phyloP scores from a whole-genome alignment of 2,888 invertebrate genomes.

The Escarpia spicata region DNA sequence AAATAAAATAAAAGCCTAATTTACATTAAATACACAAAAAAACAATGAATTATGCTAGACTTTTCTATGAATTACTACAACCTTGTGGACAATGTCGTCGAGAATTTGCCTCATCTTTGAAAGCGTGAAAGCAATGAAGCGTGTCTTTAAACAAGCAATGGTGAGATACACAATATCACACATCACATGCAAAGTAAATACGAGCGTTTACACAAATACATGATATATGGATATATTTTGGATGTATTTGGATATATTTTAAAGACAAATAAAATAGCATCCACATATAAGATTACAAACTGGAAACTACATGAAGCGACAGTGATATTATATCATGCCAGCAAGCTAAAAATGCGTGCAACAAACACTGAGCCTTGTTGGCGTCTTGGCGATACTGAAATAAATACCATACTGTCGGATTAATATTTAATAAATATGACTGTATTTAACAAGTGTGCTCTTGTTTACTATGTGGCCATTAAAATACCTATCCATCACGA shows the following conservation, averaged over 20 bases:
- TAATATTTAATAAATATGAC: background rate
- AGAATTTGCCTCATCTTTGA: constrained; percentile 18
- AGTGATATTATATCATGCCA: background rate
- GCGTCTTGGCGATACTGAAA: background rate
- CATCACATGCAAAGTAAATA: background rate
- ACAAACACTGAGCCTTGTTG: constrained; percentile 3
- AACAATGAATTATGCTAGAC: background rate
- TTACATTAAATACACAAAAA: too few relatives aligned
- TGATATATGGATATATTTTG: background rate
- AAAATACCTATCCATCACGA: too few relatives aligned
- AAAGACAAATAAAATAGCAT: background rate
- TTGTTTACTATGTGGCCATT: too few relatives aligned
- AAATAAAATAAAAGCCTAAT: too few relatives aligned
- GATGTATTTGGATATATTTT: background rate
- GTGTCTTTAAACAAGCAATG: background rate
- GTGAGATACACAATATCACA: background rate
- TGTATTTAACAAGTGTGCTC: too few relatives aligned
- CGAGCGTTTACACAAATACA: background rate
- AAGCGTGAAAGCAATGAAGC: background rate
- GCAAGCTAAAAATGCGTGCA: constrained; percentile 3
- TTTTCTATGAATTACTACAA: background rate
- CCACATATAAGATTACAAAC: background rate
- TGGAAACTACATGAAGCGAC: background rate
- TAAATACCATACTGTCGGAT: background rate
- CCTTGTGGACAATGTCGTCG: constrained; percentile 20